These are phyloP conservation scores for Apostichopus parvimensis DNA, from an alignment of 35 echinoderm and acorn worm species.

Conservation along the genomic window DNA sequence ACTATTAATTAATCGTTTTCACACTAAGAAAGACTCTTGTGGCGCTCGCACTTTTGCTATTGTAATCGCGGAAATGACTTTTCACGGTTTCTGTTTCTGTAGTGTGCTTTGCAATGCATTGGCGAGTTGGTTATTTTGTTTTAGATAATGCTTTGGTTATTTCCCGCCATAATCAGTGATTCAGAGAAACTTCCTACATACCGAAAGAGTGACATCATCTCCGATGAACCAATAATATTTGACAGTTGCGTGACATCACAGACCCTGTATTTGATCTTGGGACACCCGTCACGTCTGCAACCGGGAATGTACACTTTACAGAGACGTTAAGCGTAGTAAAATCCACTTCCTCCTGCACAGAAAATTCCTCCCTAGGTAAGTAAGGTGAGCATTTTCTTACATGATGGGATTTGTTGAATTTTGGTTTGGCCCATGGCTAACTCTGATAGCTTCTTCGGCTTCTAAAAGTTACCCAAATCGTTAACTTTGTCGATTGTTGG, in stretches of 20 bases:
- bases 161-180: constrained; percentile 53
- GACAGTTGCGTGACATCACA: constrained; percentile 21
- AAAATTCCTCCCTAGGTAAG: constrained; percentile 49
- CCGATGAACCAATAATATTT: constrained; percentile 27
- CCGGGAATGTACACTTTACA: constrained; percentile 35
- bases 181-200: constrained; percentile 56
- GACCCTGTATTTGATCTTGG: constrained; percentile 47
- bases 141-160: not conserved
- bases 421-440: not conserved
- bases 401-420: not conserved
- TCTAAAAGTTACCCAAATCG: not conserved
- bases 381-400: not conserved
- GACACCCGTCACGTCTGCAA: constrained; percentile 52
- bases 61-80: not conserved
- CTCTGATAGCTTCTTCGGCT: not conserved
- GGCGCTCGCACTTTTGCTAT: not conserved
- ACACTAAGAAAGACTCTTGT: not conserved
- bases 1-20: too few species aligned
- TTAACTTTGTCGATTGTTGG: constrained; percentile 10
- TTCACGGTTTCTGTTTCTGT: not conserved
- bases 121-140: not conserved
- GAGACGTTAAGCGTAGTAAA: constrained; percentile 11
- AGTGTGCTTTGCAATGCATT: not conserved
- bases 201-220: constrained; percentile 51
- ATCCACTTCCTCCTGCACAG: constrained; percentile 42